phyloP scores from a whole-genome alignment of 2,888 invertebrate genomes.

The Papilio elwesi region DNA sequence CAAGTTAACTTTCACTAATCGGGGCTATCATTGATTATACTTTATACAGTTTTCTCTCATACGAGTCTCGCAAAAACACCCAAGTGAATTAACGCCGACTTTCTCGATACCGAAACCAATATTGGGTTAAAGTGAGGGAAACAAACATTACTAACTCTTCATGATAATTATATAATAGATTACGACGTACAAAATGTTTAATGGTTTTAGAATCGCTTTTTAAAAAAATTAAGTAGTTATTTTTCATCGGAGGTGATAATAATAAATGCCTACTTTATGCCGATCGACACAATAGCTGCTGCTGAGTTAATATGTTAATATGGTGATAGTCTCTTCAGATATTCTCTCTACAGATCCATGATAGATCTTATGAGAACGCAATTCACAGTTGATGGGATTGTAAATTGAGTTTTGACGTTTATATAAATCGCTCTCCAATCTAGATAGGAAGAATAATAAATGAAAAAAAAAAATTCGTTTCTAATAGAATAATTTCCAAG shows the following conservation, averaged over 20 bases:
- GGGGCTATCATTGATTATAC: slow-evolving; percentile 31
- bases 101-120: slow-evolving; percentile 29
- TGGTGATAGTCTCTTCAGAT: no score
- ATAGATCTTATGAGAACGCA: no score
- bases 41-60: slow-evolving; percentile 27
- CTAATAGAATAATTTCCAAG: background rate
- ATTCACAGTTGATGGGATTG: no score
- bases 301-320: no score
- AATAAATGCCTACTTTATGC: no score
- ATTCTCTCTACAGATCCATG: no score
- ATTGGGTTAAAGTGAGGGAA: slow-evolving; percentile 15
- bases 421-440: background rate
- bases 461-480: background rate
- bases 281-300: no score
- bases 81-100: slow-evolving; percentile 27
- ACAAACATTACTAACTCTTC: background rate
- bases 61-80: slow-evolving; percentile 28
- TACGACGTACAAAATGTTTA: background rate
- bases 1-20: slow-evolving; percentile 34
- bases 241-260: no score
- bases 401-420: no score
- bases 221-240: no score
- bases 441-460: background rate
- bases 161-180: background rate
- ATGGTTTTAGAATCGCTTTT: background rate